Conservation (phyloP, 2,888 invertebrate genomes). For the Ashinkailepas kermadecensis region DNA sequence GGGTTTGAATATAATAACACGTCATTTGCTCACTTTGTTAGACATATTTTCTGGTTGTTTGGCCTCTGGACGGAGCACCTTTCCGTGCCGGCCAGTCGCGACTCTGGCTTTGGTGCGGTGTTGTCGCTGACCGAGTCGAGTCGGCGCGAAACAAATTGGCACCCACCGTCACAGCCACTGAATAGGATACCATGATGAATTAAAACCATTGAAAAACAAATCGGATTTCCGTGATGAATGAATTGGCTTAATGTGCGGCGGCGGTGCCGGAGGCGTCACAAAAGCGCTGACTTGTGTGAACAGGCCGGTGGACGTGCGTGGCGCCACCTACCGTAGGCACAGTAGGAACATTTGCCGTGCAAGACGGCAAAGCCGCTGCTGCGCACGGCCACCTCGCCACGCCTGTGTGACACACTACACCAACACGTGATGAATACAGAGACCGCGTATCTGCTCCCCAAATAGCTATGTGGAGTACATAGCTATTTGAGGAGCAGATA, state of each 20-base stretch:
- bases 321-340: no score
- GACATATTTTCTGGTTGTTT: conserved; percentile 15
- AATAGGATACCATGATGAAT: conserved; percentile 15
- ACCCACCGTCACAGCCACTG: background rate
- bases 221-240: conserved; percentile 13
- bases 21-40: conserved; percentile 15
- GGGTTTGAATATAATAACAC: background rate
- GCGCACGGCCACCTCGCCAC: no score
- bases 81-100: background rate
- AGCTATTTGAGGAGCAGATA: no score
- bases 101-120: background rate
- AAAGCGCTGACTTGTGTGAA: background rate
- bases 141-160: background rate
- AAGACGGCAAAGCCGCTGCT: no score
- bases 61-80: background rate
- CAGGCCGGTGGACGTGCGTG: background rate
- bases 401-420: no score
- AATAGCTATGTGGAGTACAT: no score
- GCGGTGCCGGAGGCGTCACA: background rate
- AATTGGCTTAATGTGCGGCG: conserved; percentile 4
- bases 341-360: no score
- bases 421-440: no score
- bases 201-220: conserved; percentile 17
- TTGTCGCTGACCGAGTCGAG: background rate
- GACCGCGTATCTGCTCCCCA: no score